phyloP scores from a whole-genome alignment of 2,797 vertebrate species.

The Poeciliopsis paucimaculata region DNA sequence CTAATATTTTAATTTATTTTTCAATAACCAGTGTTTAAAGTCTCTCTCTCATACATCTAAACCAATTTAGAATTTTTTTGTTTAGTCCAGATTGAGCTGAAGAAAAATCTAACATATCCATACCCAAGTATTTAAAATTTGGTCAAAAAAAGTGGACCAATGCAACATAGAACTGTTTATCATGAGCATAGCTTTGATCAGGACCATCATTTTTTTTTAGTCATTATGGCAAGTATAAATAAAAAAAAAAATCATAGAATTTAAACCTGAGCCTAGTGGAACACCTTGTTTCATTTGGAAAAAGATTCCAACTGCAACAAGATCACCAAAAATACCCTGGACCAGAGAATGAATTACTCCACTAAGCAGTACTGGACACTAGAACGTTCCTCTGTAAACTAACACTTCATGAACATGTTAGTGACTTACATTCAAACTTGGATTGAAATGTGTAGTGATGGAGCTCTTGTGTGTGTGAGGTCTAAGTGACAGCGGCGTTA shows the following conservation, averaged over 20 bases:
- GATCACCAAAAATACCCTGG: neutral
- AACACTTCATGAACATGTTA: neutral
- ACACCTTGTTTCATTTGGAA: neutral
- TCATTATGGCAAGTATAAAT: neutral
- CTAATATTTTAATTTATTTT: neutral
- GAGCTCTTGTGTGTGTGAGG: conserved; percentile 20
- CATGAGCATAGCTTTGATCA: neutral
- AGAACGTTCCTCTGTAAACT: neutral
- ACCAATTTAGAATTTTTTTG: neutral
- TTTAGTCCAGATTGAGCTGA: neutral
- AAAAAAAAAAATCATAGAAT: neutral
- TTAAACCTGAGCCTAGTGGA: neutral
- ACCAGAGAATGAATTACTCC: neutral
- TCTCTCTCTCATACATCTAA: neutral
- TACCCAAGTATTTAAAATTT: neutral
- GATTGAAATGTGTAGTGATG: neutral
- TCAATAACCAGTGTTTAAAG: neutral
- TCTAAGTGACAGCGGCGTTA: conserved; percentile 17
- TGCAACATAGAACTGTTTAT: neutral
- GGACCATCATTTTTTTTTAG: neutral
- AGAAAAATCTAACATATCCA: neutral
- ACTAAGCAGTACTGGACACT: neutral
- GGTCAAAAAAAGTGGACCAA: neutral
- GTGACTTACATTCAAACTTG: neutral
- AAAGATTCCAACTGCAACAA: neutral